Evolutionary conservation across 2,113 vertebrate genomes (phyloP), one percentile per base, ranked within the genome.

Genomic region (Micronisus gabar): DNA sequence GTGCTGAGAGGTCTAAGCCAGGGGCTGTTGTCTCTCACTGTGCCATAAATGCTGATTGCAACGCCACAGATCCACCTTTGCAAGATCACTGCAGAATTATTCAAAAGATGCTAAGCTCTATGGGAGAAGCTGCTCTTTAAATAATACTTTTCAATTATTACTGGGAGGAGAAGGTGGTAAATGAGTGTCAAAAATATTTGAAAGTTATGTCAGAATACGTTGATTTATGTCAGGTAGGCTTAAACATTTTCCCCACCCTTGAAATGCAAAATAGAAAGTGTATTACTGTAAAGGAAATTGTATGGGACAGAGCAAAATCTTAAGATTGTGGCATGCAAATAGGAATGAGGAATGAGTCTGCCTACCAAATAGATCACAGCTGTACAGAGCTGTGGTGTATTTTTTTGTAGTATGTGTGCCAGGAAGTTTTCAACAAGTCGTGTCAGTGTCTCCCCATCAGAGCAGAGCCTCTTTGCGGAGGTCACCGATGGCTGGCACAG

Each of bases 1-100:
- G 2, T 5, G 11, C 62, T 5, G 8, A 73, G 72, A 59, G 38
- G 20, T 50, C 70, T 55, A 7, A 90, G 29, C 52, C 66, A 22
- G 52, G 13, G 36, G 26, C 89, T 81, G 65, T 38, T 7, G 2
- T 40, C 27, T 80, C 74, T 83, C 5, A 1, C 47, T 21, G 41
- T 0, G 2, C 34, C 1, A 1, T 32, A 36, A 61, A n/a, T 30
- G 53, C 65, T 1, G 1, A 18, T 7, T 15, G 22, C 66, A 53
- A 36, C 5, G 2, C 47, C 47, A 16, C 59, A 75, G 25, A 80
- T 34, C 86, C 48, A 15, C 26, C 21, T 30, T 34, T 26, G 48
- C 43, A 29, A 48, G 80, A 21, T 36, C 26, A 8, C 52, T 90
- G 52, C 40, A 36, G 52, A 71, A 3, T 72, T 43, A 61, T 26